Conservation (phyloP, 1,140 invertebrate genomes). For the Psix sp. region DNA sequence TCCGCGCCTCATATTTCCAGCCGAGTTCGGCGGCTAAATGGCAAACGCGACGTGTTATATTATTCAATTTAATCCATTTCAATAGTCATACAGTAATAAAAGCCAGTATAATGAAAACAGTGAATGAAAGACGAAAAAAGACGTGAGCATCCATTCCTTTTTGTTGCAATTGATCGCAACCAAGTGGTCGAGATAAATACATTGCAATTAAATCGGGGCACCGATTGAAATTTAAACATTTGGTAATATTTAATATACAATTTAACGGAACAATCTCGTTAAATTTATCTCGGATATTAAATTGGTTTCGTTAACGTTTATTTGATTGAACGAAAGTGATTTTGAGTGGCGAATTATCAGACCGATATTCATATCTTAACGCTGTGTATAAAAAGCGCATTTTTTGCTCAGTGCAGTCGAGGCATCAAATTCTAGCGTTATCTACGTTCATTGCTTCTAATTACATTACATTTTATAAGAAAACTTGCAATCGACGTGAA, state of each 20-base stretch:
- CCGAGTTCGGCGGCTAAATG: not conserved
- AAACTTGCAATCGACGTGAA: no score
- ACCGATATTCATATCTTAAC: slow-evolving; percentile 9
- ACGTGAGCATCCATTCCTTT: no score
- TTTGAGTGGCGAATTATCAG: slow-evolving; percentile 10
- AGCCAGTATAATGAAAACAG: no score
- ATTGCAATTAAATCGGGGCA: not conserved
- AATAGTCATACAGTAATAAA: no score
- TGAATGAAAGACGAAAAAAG: no score
- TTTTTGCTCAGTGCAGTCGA: not conserved
- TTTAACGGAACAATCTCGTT: not conserved
- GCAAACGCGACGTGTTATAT: not conserved
- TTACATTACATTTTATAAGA: slow-evolving; percentile 44
- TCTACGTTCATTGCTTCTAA: slow-evolving; percentile 48
- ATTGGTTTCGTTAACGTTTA: slow-evolving; percentile 9
- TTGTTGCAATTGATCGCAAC: not conserved
- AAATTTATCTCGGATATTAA: not conserved
- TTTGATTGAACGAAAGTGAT: slow-evolving; percentile 1
- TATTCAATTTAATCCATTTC: no score
- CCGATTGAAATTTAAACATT: not conserved
- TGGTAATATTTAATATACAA: slow-evolving; percentile 2
- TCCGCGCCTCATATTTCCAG: not conserved
- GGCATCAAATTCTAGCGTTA: not conserved
- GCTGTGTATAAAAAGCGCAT: slow-evolving; percentile 3
- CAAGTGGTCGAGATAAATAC: not conserved